Percentiles rank a stretch among this genome's conserved stretches.
phyloP scores from a whole-genome alignment of 1,140 invertebrate genomes.

The Colletes gigas region DNA sequence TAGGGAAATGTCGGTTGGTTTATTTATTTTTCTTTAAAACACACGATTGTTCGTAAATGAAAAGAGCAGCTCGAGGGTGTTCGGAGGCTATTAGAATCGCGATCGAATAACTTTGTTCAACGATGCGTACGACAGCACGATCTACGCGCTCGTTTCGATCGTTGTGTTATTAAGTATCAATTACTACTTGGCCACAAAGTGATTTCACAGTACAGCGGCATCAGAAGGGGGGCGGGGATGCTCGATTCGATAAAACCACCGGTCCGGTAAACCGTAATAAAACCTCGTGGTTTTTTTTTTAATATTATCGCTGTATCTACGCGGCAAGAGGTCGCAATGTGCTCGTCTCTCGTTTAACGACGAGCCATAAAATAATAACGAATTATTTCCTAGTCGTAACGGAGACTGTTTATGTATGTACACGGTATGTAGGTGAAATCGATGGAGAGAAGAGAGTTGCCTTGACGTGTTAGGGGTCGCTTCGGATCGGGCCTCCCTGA shows the following conservation, averaged over 20 bases:
- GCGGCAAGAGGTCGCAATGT: background rate
- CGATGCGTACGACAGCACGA: conserved; percentile 3
- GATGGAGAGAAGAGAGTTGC: no score
- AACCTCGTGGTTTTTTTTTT: background rate
- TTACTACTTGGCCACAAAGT: conserved; percentile 35
- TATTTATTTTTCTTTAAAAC: no score
- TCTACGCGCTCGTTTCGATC: background rate
- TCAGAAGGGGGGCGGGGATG: background rate
- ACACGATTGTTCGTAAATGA: conserved; percentile 15
- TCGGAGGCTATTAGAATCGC: background rate
- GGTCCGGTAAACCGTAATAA: background rate
- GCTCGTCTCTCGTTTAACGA: background rate
- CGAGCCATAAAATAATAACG: no score
- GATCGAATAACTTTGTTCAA: conserved; percentile 22
- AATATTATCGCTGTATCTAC: background rate
- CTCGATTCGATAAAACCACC: conserved; percentile 5
- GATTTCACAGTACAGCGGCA: conserved; percentile 50
- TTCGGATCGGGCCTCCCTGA: no score
- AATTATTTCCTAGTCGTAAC: background rate
- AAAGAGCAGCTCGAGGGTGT: background rate
- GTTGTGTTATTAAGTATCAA: conserved; percentile 28
- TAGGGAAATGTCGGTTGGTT: no score
- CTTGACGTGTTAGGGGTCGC: no score
- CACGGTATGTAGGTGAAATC: no score
- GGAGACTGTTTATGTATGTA: no score